Evolutionary conservation across 2,113 vertebrate genomes (phyloP).

Genomic region (Tamias sibiricus): DNA sequence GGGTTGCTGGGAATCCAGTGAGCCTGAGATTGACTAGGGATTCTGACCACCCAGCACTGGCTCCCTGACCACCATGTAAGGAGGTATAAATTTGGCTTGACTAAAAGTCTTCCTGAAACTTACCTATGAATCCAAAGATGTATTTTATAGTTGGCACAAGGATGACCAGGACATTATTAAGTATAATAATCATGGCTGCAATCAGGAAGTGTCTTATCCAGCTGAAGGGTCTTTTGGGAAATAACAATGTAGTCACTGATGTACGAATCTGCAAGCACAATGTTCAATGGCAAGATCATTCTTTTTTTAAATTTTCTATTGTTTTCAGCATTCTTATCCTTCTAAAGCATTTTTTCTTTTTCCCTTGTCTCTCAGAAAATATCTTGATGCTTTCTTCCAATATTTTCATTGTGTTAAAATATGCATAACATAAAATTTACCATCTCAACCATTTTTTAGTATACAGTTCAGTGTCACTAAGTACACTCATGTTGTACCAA

Average conservation of each 20-base stretch:
- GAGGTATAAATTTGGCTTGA: not conserved
- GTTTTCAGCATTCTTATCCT: not conserved
- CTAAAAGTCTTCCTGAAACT: constrained; percentile 77
- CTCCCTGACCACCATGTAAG: not conserved
- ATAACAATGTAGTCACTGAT: constrained; percentile 93
- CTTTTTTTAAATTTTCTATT: not conserved
- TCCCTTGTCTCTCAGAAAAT: not conserved
- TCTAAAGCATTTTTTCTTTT: constrained; percentile 18
- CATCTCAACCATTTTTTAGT: not conserved
- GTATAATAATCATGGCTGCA: constrained; percentile 90
- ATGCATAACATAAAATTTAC: not conserved
- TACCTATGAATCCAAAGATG: constrained; percentile 99
- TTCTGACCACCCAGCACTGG: not conserved
- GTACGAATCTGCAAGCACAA: constrained; percentile 92
- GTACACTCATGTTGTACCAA: not conserved
- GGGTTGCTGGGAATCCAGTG: not conserved
- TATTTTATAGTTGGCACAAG: constrained; percentile 98
- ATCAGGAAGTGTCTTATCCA: constrained; percentile 95
- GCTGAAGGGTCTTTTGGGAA: constrained; percentile 94
- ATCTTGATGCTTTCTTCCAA: not conserved
- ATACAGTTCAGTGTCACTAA: not conserved
- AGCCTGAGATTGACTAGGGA: not conserved
- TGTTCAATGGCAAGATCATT: constrained; percentile 50
- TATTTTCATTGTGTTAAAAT: not conserved
- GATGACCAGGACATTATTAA: constrained; percentile 96